phyloP scores from a whole-genome alignment of 2,113 vertebrate genomes.

The Anser cygnoides region DNA sequence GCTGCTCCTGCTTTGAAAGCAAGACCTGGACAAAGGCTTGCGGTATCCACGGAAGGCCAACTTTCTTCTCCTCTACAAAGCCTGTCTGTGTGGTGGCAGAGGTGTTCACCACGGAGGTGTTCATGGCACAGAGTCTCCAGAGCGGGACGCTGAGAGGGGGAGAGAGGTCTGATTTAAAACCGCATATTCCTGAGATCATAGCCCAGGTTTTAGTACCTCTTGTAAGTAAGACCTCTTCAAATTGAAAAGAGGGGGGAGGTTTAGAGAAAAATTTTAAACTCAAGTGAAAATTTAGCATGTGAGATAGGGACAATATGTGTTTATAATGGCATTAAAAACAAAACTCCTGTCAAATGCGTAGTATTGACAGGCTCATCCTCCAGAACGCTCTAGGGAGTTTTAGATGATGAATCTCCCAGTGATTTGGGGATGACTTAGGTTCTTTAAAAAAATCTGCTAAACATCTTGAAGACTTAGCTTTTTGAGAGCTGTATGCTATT shows the following conservation, averaged over 20 bases:
- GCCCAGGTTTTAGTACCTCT: not conserved
- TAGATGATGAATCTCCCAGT: not conserved
- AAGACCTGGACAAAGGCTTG: not conserved
- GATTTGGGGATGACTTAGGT: not conserved
- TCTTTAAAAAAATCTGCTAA: not conserved
- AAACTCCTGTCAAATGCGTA: not conserved
- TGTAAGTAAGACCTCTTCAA: not conserved
- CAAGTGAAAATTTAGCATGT: not conserved
- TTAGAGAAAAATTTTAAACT: not conserved
- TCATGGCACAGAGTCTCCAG: not conserved
- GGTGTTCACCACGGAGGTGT: not conserved
- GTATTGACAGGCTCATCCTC: not conserved
- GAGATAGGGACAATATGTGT: not conserved
- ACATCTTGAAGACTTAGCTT: not conserved
- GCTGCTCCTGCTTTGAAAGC: not conserved
- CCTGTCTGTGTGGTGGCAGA: not conserved
- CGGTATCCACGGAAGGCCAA: not conserved
- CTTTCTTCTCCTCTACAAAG: not conserved
- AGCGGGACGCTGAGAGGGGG: not conserved
- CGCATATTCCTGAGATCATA: not conserved
- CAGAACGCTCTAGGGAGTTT: not conserved
- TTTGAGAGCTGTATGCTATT: not conserved
- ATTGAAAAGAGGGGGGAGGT: not conserved
- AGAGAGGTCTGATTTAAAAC: too few relatives aligned
- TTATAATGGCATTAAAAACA: not conserved